Percentiles rank a stretch among this genome's conserved stretches.
phyloP scores from a whole-genome alignment of 64 coral and sea anemone genomes.

The Trachythela sp. region DNA sequence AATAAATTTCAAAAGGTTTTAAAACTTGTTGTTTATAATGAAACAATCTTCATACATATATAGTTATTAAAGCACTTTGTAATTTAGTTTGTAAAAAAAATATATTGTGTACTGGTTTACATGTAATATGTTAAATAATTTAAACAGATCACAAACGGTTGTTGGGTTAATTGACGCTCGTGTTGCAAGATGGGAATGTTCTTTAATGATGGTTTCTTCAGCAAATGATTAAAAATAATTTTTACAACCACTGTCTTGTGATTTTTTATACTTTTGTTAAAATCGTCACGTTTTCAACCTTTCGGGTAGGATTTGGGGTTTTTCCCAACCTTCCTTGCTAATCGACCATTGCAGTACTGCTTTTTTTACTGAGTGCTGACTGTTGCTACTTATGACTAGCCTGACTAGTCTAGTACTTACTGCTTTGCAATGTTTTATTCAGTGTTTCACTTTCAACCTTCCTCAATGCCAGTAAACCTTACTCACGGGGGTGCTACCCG shows the following conservation, averaged over 20 bases:
- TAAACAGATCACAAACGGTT: not conserved
- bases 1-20: not conserved
- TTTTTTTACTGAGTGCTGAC: too few relatives aligned
- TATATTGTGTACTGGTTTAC: too few relatives aligned
- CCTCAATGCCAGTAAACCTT: too few relatives aligned
- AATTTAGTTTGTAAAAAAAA: not conserved
- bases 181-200: not conserved
- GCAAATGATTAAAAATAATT: conserved; percentile 9
- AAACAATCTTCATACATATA: not conserved
- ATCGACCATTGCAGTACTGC: too few relatives aligned
- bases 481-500: too few relatives aligned
- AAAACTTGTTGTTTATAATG: not conserved
- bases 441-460: too few relatives aligned
- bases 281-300: not conserved
- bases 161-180: not conserved
- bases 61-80: not conserved
- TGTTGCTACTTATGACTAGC: too few relatives aligned
- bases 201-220: not conserved
- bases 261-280: not conserved
- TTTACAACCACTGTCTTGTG: not conserved
- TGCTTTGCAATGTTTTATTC: too few relatives aligned
- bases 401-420: too few relatives aligned
- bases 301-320: not conserved
- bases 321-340: too few relatives aligned
- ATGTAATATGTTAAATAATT: too few relatives aligned